phyloP scores from a whole-genome alignment of 2,113 vertebrate species.

The Neodon shergylaensis region DNA sequence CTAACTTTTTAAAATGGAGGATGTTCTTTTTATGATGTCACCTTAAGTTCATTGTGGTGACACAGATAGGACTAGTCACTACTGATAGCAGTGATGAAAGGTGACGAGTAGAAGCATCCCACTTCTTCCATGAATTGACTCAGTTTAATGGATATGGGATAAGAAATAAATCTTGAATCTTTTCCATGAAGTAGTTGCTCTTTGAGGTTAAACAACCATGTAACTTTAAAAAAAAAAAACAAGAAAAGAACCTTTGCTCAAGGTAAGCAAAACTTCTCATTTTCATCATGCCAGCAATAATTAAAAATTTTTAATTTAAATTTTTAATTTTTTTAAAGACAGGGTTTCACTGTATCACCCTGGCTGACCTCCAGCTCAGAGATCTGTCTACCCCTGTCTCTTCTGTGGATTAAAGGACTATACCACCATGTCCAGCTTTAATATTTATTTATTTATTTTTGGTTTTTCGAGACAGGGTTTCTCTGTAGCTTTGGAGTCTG shows the following conservation, averaged over 20 bases:
- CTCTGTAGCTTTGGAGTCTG: too few species aligned
- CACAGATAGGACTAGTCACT: slow-evolving; percentile 44
- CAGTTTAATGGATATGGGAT: slow-evolving; percentile 20
- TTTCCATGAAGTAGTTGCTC: slow-evolving; percentile 39
- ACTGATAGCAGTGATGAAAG: slow-evolving; percentile 5
- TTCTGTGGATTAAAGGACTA: neutral
- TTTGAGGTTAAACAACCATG: slow-evolving; percentile 52
- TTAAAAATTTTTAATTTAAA: neutral
- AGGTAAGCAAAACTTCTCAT: slow-evolving; percentile 42
- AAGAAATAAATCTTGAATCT: slow-evolving; percentile 45
- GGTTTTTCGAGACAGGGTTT: too few species aligned
- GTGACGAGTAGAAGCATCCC: slow-evolving; percentile 49
- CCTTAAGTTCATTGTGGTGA: slow-evolving; percentile 65
- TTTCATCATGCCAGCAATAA: neutral
- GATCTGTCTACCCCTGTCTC: neutral
- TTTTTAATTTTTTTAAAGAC: slow-evolving; percentile 23
- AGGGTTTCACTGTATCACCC: neutral
- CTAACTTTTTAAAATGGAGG: slow-evolving; percentile 53
- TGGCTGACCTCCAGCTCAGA: neutral
- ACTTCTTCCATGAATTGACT: slow-evolving; percentile 49
- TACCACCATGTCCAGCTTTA: neutral
- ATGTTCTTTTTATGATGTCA: slow-evolving; percentile 62
- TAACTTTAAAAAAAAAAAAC: slow-evolving; percentile 44
- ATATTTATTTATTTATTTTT: neutral
- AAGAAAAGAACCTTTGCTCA: neutral